These are phyloP conservation scores for Apis florea DNA, from an alignment of 1,140 invertebrate genomes.

Conservation along the genomic window DNA sequence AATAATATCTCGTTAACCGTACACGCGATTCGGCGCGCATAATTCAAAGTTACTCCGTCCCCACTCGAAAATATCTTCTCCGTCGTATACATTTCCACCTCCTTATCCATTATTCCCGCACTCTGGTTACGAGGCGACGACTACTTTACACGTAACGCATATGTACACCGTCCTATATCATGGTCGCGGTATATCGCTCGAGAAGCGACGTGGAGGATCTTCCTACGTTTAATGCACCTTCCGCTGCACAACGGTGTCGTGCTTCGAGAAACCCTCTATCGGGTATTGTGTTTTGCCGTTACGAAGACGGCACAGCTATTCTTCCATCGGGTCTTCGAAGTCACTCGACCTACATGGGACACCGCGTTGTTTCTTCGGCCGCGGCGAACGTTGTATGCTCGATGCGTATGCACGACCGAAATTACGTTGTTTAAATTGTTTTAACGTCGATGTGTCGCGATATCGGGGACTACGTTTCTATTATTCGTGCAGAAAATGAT, in stretches of 20 bases:
- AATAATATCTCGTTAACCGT: constrained; percentile 4
- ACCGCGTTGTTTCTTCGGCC: not conserved
- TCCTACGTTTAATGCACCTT: constrained; percentile 43
- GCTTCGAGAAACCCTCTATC: constrained; percentile 42
- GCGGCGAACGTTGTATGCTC: not conserved
- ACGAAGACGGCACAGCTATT: constrained; percentile 13
- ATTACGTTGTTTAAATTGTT: constrained; percentile 7
- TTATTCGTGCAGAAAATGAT: no score
- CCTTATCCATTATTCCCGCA: constrained; percentile 50
- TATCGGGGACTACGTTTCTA: no score
- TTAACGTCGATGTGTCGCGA: not conserved
- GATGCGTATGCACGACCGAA: constrained; percentile 5
- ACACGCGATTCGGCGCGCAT: no score
- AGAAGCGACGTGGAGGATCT: constrained; percentile 31
- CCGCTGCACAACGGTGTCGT: constrained; percentile 36
- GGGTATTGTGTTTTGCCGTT: constrained; percentile 43
- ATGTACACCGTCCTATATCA: constrained; percentile 27
- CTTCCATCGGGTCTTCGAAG: constrained; percentile 1
- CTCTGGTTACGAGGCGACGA: constrained; percentile 38
- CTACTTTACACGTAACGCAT: constrained; percentile 38
- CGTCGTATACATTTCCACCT: not conserved
- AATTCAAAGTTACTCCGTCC: not conserved
- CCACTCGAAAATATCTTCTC: constrained; percentile 25
- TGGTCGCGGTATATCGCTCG: not conserved
- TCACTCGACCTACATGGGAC: constrained; percentile 34